Evolutionary conservation across 64 coral and sea anemone genomes (phyloP).

Genomic region (Orbicella faveolata): DNA sequence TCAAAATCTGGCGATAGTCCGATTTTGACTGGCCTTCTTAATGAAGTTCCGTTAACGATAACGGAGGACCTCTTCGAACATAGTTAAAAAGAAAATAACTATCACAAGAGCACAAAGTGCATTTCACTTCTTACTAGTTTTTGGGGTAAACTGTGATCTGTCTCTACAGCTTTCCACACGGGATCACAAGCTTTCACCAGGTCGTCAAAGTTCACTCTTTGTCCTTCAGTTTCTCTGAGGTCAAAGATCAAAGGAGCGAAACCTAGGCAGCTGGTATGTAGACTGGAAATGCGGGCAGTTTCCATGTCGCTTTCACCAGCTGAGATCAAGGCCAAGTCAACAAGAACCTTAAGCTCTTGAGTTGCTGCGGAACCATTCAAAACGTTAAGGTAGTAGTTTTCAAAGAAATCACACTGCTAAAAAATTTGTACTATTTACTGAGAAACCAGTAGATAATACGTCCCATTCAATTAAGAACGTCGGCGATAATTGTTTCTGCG

Average conservation of each 20-base stretch:
- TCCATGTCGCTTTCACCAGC: conserved; percentile 80
- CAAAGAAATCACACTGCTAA: too few species aligned
- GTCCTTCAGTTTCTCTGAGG: conserved; percentile 11
- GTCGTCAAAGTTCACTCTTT: conserved; percentile 33
- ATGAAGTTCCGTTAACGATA: too few species aligned
- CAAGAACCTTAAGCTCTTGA: conserved; percentile 71
- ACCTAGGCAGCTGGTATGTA: conserved; percentile 70
- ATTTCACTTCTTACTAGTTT: conserved; percentile 55
- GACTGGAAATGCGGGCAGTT: conserved; percentile 66
- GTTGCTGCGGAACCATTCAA: conserved; percentile 39
- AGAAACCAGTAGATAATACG: too few species aligned
- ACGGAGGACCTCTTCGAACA: too few species aligned
- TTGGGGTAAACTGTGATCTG: conserved; percentile 44
- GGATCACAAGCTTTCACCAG: conserved; percentile 60
- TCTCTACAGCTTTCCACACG: conserved; percentile 70
- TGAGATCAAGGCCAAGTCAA: conserved; percentile 83
- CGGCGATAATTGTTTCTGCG: too few species aligned
- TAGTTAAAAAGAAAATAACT: too few species aligned
- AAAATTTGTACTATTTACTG: too few species aligned
- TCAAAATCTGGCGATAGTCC: too few species aligned
- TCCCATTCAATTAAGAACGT: too few species aligned
- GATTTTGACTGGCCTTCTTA: too few species aligned
- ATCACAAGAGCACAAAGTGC: too few species aligned
- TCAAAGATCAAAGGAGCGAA: conserved; percentile 81
- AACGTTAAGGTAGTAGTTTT: too few species aligned